Conservation (phyloP, 2,113 vertebrate species). For the Paraplagusia blochii region DNA sequence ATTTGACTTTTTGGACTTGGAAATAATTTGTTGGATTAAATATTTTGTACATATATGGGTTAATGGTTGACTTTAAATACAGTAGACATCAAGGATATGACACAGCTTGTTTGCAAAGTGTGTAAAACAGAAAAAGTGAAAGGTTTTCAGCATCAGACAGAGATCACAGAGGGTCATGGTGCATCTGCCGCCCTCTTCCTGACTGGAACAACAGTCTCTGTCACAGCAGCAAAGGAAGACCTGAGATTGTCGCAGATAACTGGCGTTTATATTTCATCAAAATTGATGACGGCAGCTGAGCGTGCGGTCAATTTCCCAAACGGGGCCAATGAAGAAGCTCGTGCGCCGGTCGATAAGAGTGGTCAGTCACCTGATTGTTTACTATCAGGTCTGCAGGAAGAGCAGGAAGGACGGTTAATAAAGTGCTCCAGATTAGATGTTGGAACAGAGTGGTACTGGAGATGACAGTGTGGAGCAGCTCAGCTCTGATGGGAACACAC, state of each 20-base stretch:
- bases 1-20: too few relatives aligned
- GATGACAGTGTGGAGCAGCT: background rate
- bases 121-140: slow-evolving; percentile 3
- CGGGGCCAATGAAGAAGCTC: slow-evolving; percentile 17
- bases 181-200: slow-evolving; percentile 67
- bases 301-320: slow-evolving; percentile 9
- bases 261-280: slow-evolving; percentile 20
- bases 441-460: background rate
- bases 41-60: too few relatives aligned
- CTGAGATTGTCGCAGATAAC: slow-evolving; percentile 22
- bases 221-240: slow-evolving; percentile 12
- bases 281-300: slow-evolving; percentile 22
- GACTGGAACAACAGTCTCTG: slow-evolving; percentile 30
- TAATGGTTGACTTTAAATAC: too few relatives aligned
- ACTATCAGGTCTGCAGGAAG: slow-evolving; percentile 30
- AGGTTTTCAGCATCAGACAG: slow-evolving; percentile 45
- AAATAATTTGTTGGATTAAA: too few relatives aligned
- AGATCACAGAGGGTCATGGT: slow-evolving; percentile 60
- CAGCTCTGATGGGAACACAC: background rate
- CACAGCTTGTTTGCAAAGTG: background rate
- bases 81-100: too few relatives aligned
- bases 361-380: slow-evolving; percentile 35
- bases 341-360: slow-evolving; percentile 43
- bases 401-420: slow-evolving; percentile 25
- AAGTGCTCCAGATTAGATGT: slow-evolving; percentile 18